Evolutionary conservation across 1,140 invertebrate genomes (phyloP), one percentile per base, ranked within the genome.

Genomic region (Lasioglossum baleicum): DNA sequence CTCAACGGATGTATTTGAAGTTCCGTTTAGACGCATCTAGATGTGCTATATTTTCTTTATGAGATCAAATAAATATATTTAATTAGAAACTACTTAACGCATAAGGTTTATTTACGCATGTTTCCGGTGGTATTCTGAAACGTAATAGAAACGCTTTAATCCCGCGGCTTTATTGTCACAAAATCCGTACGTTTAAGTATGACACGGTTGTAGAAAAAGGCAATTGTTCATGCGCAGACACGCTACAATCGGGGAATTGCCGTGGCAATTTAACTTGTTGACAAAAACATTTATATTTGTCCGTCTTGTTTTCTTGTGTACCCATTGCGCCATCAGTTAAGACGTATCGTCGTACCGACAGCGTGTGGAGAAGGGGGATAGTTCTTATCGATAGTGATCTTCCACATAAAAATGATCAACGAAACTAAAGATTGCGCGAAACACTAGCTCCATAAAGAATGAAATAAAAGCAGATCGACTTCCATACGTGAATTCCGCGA

Each of bases 51-150:
- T 70, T 77, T 48, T 56, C 26, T 17, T 42, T 35, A 65, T 35
- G 56, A n/a, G 31, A 48, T 5, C n/a, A 66, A 81, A 77, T 81
- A 71, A 77, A 77, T 71, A 70, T 81, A 78, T 81, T 78, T 78
- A 51, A 72, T n/a, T 78, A 81, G 65, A 69, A 63, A 22, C 2
- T 63, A 26, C 20, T 65, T 66, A 31, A 20, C 51, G 17, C 42
- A 73, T 2, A 58, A 5, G 0, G 17, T 60, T 69, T 17, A 58
- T 69, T 69, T 76, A 35, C 7, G 20, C n/a, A 58, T 58, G n/a
- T 58, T 58, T 58, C n/a, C 22, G 10, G 8, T 58, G 20, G n/a
- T 22, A n/a, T 58, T 22, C 2, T 58, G 6, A n/a, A 58, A n/a
- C 56, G 7, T 58, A 58, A 17, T n/a, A 7, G n/a, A 15, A 35